Percentiles rank a stretch among this genome's conserved stretches.
phyloP scores from a whole-genome alignment of 2,888 invertebrate species.

The Hirtodrosophila duncani region DNA sequence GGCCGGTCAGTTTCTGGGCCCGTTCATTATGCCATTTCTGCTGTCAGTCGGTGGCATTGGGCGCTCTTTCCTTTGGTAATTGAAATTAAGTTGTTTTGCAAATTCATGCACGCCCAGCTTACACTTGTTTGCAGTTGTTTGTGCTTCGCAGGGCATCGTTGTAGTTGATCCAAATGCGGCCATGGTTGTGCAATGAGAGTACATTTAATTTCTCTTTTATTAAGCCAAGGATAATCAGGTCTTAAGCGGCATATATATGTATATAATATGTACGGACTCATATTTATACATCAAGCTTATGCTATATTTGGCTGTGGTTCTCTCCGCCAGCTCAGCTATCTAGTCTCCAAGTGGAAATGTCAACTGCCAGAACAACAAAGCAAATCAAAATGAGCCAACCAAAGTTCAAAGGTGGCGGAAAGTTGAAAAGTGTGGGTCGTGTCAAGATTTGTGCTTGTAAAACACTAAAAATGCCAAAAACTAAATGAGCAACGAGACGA shows the following conservation, averaged over 20 bases:
- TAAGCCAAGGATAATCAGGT: too few relatives aligned
- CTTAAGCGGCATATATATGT: too few relatives aligned
- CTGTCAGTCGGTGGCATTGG: conserved; percentile 7
- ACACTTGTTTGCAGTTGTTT: conserved; percentile 4
- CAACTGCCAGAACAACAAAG: conserved; percentile 53
- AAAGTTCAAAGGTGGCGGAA: conserved; percentile 15
- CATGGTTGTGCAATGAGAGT: too few relatives aligned
- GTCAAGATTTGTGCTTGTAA: conserved; percentile 64
- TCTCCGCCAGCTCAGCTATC: conserved; percentile 17
- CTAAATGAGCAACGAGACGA: conserved; percentile 5
- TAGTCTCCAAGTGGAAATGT: conserved; percentile 59
- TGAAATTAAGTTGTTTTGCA: conserved; percentile 51
- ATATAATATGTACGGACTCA: too few relatives aligned
- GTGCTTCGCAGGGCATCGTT: conserved; percentile 1
- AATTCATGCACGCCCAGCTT: conserved; percentile 21
- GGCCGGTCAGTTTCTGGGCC: neutral
- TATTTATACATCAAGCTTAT: too few relatives aligned
- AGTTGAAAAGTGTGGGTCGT: conserved; percentile 9
- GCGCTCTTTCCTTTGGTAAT: conserved; percentile 38
- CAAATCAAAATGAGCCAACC: conserved; percentile 60
- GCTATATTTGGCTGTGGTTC: too few relatives aligned
- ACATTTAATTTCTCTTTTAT: too few relatives aligned
- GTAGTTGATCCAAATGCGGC: conserved; percentile 17
- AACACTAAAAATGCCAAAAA: conserved; percentile 56
- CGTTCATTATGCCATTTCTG: conserved; percentile 32